Evolutionary conservation across 2,113 vertebrate genomes (phyloP), one percentile per base, ranked within the genome.

Genomic region (Forbesichthys agassizii): DNA sequence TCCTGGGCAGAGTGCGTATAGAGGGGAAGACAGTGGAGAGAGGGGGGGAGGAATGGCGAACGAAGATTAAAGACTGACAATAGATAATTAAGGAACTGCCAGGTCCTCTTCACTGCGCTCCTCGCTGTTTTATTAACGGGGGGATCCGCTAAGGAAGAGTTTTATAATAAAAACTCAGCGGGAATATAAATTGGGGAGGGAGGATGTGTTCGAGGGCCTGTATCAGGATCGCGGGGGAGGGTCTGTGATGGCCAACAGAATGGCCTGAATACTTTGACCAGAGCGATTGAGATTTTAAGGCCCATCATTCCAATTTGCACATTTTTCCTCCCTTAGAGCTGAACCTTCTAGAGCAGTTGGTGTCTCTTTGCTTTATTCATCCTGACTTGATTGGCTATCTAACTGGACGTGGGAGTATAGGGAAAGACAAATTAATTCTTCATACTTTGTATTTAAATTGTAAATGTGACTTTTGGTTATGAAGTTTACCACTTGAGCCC

Each of bases 1-100:
- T 79, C 49, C 51, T 11, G 51, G 3, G 11, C 12, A 55, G 12
- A 49, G 59, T 56, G 42, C 0, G 56, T 46, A 51, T n/a, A 18
- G 49, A n/a, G 27, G 54, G 51, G 73, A 16, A 20, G 46, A 11
- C n/a, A 20, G 61, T 14, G 67, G 9, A 8, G 54, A 1, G 54
- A 51, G 46, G 57, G 78, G 74, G 83, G 58, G 82, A 80, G 66
- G 85, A 76, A 62, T 0, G 3, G 48, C 83, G 3, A 13, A 54
- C 53, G 70, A 71, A 87, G 85, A 89, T 88, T 80, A 90, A 90
- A 61, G 64, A 69, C 73, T 69, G 71, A 75, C 79, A 79, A 82
- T 72, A 79, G 83, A 89, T 91, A 87, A 91, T 91, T 89, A 91
- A 89, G 81, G 69, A 81, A 83, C 59, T 78, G 79, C 74, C 77